Base-by-base conservation (phyloP, 2,797 vertebrate species). In the Halcyon smyrnensis region DNA sequence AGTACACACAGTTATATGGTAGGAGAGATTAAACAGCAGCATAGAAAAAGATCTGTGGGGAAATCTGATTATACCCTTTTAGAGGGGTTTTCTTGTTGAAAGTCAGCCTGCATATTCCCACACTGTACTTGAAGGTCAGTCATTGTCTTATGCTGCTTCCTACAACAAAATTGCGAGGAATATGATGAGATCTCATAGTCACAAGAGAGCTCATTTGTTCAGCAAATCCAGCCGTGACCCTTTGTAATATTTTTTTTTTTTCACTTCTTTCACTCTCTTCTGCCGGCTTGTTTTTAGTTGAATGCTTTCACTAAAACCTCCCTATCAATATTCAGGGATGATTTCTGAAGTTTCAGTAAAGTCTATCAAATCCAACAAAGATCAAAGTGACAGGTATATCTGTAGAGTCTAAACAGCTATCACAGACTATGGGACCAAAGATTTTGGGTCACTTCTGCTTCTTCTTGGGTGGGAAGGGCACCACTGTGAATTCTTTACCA, bases 201-300 rank as follows among this genome's bases (percentile, higher is more conserved):
- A 97, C 96, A 91, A 93, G 96, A 97, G 97, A 97, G 91, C 96
- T 97, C 95, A 97, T 97, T 97, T 97, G 97, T 96, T 96, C 96
- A 97, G 94, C 96, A 97, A 97, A 97, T 97, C 91, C 91, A 96
- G 93, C 84, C 92, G 0, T 95, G 93, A 97, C 97, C 96, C 97
- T 90, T 95, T 95, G 84, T 96, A 96, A 96, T 93, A 56, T 89
- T 96, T 96, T 87, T 56, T 81, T 91, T 85, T 65, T 25, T 90
- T 73, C 34, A n/a, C 45, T 95, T 80, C 65, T 28, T 90, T 73
- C 53, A 39, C 46, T 85, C 24, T 54, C 62, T 96, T 93, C 54
- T 69, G 41, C 79, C 89, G 63, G 28, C 60, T 94, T 96, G 57
- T 94, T 96, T 96, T 96, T 79, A 93, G 87, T 75, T 25, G 50